Conservation (phyloP, 2,888 invertebrate species). For the Microplitis manilae region DNA sequence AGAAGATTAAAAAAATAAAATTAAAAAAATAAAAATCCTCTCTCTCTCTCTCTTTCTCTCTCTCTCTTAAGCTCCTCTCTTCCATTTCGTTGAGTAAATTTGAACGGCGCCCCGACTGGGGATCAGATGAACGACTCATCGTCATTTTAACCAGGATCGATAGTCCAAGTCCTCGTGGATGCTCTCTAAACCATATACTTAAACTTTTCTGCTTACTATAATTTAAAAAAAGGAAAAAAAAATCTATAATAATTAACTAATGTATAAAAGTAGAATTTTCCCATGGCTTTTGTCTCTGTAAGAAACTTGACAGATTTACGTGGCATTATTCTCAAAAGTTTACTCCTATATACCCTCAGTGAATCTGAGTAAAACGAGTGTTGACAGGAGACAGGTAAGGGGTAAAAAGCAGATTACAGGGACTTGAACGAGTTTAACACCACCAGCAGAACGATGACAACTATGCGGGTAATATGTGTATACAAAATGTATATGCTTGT, state of each 20-base stretch:
- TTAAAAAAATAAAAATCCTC: conserved; percentile 28
- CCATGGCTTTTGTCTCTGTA: background rate
- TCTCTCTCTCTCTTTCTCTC: conserved; percentile 13
- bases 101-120: conserved; percentile 45
- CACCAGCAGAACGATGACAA: background rate
- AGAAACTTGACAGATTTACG: no score
- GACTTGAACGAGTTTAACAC: background rate
- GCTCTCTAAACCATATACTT: no score
- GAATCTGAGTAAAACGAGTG: background rate
- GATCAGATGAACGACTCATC: conserved; percentile 44
- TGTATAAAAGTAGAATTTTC: no score
- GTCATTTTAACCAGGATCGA: conserved; percentile 27
- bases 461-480: background rate
- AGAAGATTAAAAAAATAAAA: conserved; percentile 30
- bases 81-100: conserved; percentile 52
- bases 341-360: no score
- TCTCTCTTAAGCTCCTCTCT: conserved; percentile 36
- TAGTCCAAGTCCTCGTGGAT: background rate
- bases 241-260: no score
- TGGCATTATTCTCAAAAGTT: no score
- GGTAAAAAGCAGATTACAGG: background rate
- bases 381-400: background rate
- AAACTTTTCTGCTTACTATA: no score
- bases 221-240: no score
- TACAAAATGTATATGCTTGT: background rate